Percentiles rank a stretch among this genome's conserved stretches.
Conservation (phyloP, 2,113 vertebrate genomes). For the Regulus satrapa region DNA sequence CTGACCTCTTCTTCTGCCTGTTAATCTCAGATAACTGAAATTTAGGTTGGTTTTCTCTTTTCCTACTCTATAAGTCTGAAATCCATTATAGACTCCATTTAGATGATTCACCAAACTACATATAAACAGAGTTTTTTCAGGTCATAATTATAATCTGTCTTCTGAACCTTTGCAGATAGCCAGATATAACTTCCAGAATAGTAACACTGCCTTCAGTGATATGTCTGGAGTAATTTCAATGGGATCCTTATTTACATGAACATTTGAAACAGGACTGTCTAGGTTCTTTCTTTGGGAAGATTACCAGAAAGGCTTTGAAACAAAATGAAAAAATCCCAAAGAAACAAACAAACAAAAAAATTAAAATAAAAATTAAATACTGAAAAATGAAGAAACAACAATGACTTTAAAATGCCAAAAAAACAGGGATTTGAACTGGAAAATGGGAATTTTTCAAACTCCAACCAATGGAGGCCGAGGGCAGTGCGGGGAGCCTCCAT, state of each 20-base stretch:
- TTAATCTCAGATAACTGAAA: not conserved
- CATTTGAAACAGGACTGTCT: not conserved
- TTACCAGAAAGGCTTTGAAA: not conserved
- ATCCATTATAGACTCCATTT: not conserved
- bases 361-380: not conserved
- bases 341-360: not conserved
- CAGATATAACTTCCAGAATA: not conserved
- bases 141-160: not conserved
- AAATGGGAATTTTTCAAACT: not conserved
- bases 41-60: not conserved
- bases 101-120: not conserved
- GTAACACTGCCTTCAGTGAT: not conserved
- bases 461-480: not conserved
- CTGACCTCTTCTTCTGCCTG: not conserved
- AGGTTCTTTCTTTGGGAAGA: not conserved
- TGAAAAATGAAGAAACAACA: not conserved
- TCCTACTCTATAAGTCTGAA: not conserved
- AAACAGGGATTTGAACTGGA: not conserved
- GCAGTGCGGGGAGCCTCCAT: not conserved
- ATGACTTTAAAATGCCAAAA: not conserved
- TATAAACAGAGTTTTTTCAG: not conserved
- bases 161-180: not conserved
- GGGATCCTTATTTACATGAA: not conserved
- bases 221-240: not conserved
- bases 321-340: not conserved